Conservation (phyloP, 2,113 vertebrate species). For the Vulpes ferrilata region DNA sequence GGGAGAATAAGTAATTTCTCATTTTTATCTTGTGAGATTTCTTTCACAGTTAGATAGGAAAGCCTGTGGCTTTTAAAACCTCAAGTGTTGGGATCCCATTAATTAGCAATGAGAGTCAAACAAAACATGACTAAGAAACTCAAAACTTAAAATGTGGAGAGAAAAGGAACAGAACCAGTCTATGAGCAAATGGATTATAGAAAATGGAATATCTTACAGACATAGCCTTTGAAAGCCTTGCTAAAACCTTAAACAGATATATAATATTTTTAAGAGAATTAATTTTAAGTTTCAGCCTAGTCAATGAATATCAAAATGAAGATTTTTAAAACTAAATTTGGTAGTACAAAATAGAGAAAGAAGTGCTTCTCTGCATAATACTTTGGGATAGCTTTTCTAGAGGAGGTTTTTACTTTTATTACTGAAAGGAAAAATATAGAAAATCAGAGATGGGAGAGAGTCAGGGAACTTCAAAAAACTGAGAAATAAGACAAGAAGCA, state of each 20-base stretch:
- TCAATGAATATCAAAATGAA: slow-evolving; percentile 28
- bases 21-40: background rate
- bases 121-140: background rate
- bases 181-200: background rate
- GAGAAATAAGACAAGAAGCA: background rate
- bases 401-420: background rate
- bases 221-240: background rate
- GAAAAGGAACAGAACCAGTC: background rate
- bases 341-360: background rate
- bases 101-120: background rate
- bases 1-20: background rate
- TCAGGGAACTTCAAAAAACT: background rate
- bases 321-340: background rate
- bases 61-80: background rate
- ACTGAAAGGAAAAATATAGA: background rate
- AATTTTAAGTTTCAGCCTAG: slow-evolving; percentile 41
- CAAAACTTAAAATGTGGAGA: background rate
- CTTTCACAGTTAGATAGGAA: background rate
- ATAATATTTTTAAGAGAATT: slow-evolving; percentile 29
- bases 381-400: background rate
- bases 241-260: background rate
- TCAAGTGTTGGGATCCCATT: background rate
- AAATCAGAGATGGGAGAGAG: background rate
- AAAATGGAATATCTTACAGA: background rate
- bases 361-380: background rate